Evolutionary conservation across 2,888 invertebrate genomes (phyloP).

Genomic region (Carpatolechia fugitivella): DNA sequence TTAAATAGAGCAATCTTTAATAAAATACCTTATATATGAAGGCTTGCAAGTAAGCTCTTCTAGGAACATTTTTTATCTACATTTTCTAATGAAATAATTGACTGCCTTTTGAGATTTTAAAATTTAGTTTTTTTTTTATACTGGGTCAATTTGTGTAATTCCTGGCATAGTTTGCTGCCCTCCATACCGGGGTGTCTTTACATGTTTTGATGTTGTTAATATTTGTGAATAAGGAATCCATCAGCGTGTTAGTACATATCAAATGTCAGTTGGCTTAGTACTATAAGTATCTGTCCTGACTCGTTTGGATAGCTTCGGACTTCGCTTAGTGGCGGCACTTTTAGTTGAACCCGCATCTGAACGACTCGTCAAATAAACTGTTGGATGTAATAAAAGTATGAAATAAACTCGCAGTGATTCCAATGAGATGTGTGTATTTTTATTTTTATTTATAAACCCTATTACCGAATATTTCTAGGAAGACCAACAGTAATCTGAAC

Average conservation of each 20-base stretch:
- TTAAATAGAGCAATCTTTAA: no score
- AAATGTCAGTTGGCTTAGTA: slow-evolving; percentile 69
- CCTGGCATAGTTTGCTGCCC: slow-evolving; percentile 13
- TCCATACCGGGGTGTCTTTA: slow-evolving; percentile 49
- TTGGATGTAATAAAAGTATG: slow-evolving; percentile 76
- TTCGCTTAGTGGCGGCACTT: slow-evolving; percentile 22
- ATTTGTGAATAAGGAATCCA: slow-evolving; percentile 74
- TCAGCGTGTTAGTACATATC: slow-evolving; percentile 64
- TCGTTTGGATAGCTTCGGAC: slow-evolving; percentile 25
- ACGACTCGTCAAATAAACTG: slow-evolving; percentile 55
- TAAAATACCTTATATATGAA: no score
- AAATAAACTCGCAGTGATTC: slow-evolving; percentile 80
- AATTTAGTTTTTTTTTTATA: no score
- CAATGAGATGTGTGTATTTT: slow-evolving; percentile 63
- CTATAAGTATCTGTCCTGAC: slow-evolving; percentile 77
- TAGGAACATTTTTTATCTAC: no score
- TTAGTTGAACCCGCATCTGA: neutral
- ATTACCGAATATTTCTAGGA: no score
- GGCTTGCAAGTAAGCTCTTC: no score
- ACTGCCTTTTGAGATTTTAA: no score
- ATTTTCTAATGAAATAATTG: no score
- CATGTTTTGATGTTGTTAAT: slow-evolving; percentile 79
- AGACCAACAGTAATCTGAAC: no score
- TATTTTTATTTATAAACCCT: no score
- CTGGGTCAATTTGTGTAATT: neutral